phyloP scores from a whole-genome alignment of 35 echinoderm and acorn worm genomes.

The Apostichopus parvimensis region DNA sequence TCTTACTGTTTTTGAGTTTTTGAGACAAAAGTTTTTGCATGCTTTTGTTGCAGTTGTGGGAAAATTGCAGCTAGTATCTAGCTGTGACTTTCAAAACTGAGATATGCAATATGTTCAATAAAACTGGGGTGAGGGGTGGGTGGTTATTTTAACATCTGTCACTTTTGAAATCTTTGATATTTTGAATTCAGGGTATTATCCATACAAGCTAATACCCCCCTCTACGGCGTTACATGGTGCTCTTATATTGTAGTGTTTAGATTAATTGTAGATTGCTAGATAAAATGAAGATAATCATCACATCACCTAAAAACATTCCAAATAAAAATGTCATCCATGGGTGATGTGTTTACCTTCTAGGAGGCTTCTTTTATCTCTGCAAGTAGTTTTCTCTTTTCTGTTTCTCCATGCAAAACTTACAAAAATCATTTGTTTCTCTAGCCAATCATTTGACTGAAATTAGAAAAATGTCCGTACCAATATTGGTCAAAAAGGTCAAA shows the following conservation, averaged over 20 bases:
- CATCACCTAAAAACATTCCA: neutral
- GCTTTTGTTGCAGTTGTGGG: too few species aligned
- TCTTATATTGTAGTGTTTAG: slow-evolving; percentile 35
- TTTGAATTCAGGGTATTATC: slow-evolving; percentile 5
- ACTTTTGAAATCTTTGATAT: neutral
- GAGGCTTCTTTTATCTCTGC: neutral
- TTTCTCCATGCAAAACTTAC: neutral
- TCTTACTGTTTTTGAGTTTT: neutral
- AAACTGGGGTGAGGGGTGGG: too few species aligned
- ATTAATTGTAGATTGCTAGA: neutral
- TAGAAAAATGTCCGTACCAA: too few species aligned
- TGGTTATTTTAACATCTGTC: too few species aligned
- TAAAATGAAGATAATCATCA: neutral
- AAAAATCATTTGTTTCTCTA: neutral
- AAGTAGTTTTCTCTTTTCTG: neutral
- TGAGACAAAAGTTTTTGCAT: neutral
- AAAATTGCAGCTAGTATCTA: too few species aligned
- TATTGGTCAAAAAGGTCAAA: too few species aligned
- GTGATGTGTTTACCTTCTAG: neutral
- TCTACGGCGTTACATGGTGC: slow-evolving; percentile 31
- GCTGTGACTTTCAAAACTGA: too few species aligned
- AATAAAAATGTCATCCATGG: neutral
- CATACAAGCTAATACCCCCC: slow-evolving; percentile 4
- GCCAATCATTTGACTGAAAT: too few species aligned
- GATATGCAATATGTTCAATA: too few species aligned